Evolutionary conservation across 2,888 invertebrate genomes (phyloP), one percentile per base, ranked within the genome.

Genomic region (Meghimatium bilineatum): DNA sequence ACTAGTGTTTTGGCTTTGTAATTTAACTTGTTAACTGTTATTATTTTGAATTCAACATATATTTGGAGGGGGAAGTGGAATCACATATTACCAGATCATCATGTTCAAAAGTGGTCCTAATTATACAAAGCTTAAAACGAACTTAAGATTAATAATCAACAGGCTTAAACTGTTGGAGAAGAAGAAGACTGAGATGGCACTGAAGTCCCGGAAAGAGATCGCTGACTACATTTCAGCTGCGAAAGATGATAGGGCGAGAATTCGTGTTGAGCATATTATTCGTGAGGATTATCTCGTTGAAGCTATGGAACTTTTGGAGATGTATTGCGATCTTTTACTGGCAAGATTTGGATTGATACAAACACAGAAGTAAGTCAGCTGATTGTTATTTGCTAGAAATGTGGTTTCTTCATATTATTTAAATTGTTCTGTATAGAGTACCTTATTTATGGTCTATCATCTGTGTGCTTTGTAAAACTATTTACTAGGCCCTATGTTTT

Each of bases 261-360:
- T 99, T 87, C 95, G 99, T 49, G 99, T 99, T 20, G 99, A 99
- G 94, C 97, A 99, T 91, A 99, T 99, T 85, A 98, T 99, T 90
- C 96, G 99, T 74, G 99, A 99, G 94, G 99, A 99, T 94, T 99
- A 99, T 93, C 95, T 99, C 94, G 99, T 99, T 2, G 99, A 99
- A 94, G 99, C 99, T 0, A 98, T 99, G 97, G 99, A 99, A 95
- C 95, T 99, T 85, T 96, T 99, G 0, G 99, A 99, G 95, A 99
- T 99, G 98, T 99, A 98, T 93, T 99, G 99, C 94, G 99, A 99
- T 94, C 95, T 99, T 80, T 94, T 99, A 72, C 94, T 99, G 82
- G 99, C 99, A 0, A 95, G 99, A 90, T 99, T 99, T 94, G 99
- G 99, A 0, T 95, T 99, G 20, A 96, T 99, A 82, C 97, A 93